phyloP scores from a whole-genome alignment of 2,888 invertebrate genomes.

The Hypomecis atomaria region DNA sequence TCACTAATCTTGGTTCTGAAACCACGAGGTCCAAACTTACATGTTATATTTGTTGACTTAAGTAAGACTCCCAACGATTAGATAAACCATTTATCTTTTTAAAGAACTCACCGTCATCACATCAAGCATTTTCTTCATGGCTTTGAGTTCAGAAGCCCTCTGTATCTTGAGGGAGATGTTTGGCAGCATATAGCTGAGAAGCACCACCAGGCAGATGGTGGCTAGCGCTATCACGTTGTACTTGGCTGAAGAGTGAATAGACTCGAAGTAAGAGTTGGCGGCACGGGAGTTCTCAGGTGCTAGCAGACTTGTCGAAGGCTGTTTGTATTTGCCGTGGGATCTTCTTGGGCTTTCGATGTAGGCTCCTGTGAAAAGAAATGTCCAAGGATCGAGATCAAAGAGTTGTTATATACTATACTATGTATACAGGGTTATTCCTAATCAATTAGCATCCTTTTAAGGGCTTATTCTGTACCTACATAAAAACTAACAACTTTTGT shows the following conservation, averaged over 20 bases:
- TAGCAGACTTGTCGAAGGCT: not conserved
- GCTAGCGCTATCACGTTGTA: conserved; percentile 54
- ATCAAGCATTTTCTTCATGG: conserved; percentile 60
- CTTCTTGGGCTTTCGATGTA: not conserved
- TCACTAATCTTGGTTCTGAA: no score
- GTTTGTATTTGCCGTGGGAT: not conserved
- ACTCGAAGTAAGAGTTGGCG: conserved; percentile 43
- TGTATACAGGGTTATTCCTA: no score
- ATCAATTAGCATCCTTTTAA: no score
- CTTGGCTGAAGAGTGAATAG: conserved; percentile 46
- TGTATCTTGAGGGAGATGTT: conserved; percentile 62
- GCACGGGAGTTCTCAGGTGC: conserved; percentile 29
- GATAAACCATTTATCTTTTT: no score
- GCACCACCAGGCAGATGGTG: conserved; percentile 56
- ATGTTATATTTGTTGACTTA: no score
- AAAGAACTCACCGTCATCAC: conserved; percentile 59
- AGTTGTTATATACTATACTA: no score
- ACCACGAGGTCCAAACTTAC: no score
- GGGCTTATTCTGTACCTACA: no score
- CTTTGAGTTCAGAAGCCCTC: conserved; percentile 58
- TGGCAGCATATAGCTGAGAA: conserved; percentile 63
- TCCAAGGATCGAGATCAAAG: not conserved
- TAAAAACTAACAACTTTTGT: no score
- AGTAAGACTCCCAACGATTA: no score
- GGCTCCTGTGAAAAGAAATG: not conserved